Conservation (phyloP, 2,888 invertebrate genomes). For the Scaeva pyrastri region DNA sequence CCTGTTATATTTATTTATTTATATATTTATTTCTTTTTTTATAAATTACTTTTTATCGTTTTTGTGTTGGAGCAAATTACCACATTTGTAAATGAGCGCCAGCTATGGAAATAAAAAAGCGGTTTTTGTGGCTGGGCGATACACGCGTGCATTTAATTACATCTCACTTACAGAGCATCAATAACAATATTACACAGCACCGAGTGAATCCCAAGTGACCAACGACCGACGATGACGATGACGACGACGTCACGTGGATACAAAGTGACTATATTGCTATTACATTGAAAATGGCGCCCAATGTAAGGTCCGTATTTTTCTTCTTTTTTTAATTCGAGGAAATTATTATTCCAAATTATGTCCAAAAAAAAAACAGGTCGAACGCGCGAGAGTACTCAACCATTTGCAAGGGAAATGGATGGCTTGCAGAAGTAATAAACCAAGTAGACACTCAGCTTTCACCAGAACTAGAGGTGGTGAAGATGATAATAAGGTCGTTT, state of each 20-base stretch:
- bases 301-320: not conserved
- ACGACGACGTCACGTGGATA: not conserved
- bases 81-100: slow-evolving; percentile 68
- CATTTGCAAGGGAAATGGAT: not conserved
- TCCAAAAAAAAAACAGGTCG: slow-evolving; percentile 23
- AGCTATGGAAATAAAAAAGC: slow-evolving; percentile 32
- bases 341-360: slow-evolving; percentile 55
- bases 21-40: slow-evolving; percentile 23
- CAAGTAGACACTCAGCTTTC: slow-evolving; percentile 52
- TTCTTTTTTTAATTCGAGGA: not conserved
- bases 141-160: slow-evolving; percentile 70
- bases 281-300: slow-evolving; percentile 8
- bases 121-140: slow-evolving; percentile 50
- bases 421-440: slow-evolving; percentile 44
- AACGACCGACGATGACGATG: not conserved
- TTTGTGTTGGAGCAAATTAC: slow-evolving; percentile 65
- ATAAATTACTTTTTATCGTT: slow-evolving; percentile 36
- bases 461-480: slow-evolving; percentile 43
- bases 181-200: slow-evolving; percentile 44
- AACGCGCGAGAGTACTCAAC: not conserved
- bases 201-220: not conserved
- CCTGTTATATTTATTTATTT: slow-evolving; percentile 9
- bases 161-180: slow-evolving; percentile 63
- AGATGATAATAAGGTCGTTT: slow-evolving; percentile 29
- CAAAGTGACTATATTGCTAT: not conserved